Conservation (phyloP, 2,797 vertebrate species). For the Octomys mimax region DNA sequence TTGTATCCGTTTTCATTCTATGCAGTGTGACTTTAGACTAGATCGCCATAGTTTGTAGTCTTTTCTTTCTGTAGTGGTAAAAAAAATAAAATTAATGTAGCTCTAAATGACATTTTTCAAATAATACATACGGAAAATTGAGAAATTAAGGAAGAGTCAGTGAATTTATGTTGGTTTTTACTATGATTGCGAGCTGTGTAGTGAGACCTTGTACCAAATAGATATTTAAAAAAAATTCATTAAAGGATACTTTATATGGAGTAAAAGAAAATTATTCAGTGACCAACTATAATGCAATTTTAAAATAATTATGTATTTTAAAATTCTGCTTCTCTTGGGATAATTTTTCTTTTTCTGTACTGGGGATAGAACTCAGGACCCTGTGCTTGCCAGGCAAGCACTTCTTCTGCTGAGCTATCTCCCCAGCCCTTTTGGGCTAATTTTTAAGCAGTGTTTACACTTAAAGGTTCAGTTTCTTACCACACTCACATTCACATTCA, state of each 20-base stretch:
- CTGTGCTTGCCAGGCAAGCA: no score
- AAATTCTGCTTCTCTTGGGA: background rate
- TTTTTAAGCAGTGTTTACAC: background rate
- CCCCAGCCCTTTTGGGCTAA: background rate
- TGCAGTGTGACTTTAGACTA: conserved; percentile 9
- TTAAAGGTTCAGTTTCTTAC: background rate
- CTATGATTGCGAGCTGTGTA: no score
- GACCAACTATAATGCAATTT: background rate
- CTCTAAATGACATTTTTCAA: background rate
- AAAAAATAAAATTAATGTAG: background rate
- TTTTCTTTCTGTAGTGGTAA: background rate
- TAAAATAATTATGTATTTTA: conserved; percentile 3
- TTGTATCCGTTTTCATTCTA: background rate
- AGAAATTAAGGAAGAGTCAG: conserved; percentile 33
- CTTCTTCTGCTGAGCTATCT: no score
- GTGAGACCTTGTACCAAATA: no score
- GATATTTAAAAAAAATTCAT: background rate
- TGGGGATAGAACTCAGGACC: no score
- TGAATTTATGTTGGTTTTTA: background rate
- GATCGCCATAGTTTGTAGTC: conserved; percentile 8
- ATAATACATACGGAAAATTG: background rate
- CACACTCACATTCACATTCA: background rate
- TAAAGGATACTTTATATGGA: background rate
- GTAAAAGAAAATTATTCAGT: background rate
- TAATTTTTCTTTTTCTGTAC: background rate